Evolutionary conservation across 2,797 vertebrate genomes (phyloP).

Genomic region (Lophura swinhoii): DNA sequence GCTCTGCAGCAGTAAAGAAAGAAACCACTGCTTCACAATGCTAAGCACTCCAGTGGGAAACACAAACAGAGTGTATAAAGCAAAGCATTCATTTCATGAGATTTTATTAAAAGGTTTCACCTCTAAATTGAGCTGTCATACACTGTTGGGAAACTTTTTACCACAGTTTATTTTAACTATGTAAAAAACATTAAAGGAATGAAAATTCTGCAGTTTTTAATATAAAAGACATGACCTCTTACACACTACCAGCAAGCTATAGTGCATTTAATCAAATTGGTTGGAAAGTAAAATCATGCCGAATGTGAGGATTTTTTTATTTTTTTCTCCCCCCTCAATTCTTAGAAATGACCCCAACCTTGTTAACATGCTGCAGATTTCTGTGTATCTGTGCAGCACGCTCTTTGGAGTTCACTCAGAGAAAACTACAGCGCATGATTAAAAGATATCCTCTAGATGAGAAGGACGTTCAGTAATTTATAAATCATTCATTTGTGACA

Average conservation of each 20-base stretch:
- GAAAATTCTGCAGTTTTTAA: slow-evolving; percentile 77
- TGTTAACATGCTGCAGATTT: slow-evolving; percentile 77
- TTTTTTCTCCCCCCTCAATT: slow-evolving; percentile 56
- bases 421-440: slow-evolving; percentile 73
- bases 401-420: slow-evolving; percentile 71
- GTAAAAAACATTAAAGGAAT: slow-evolving; percentile 77
- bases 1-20: slow-evolving; percentile 71
- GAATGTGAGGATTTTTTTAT: slow-evolving; percentile 53
- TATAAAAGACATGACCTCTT: slow-evolving; percentile 70
- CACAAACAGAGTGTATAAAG: slow-evolving; percentile 82
- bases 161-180: slow-evolving; percentile 81
- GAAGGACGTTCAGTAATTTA: slow-evolving; percentile 81
- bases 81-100: slow-evolving; percentile 81
- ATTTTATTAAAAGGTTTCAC: slow-evolving; percentile 86
- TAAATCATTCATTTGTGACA: slow-evolving; percentile 83
- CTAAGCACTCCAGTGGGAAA: slow-evolving; percentile 80
- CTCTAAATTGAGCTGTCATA: slow-evolving; percentile 83
- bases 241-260: slow-evolving; percentile 72
- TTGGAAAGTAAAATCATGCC: slow-evolving; percentile 70
- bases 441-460: slow-evolving; percentile 80
- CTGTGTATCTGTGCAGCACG: slow-evolving; percentile 59
- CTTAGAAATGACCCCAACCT: slow-evolving; percentile 76
- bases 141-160: slow-evolving; percentile 79
- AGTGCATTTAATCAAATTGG: slow-evolving; percentile 79
- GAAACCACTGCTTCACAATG: slow-evolving; percentile 67